These are phyloP conservation scores for Coboldia fuscipes DNA, from an alignment of 1,140 invertebrate species.

Conservation along the genomic window DNA sequence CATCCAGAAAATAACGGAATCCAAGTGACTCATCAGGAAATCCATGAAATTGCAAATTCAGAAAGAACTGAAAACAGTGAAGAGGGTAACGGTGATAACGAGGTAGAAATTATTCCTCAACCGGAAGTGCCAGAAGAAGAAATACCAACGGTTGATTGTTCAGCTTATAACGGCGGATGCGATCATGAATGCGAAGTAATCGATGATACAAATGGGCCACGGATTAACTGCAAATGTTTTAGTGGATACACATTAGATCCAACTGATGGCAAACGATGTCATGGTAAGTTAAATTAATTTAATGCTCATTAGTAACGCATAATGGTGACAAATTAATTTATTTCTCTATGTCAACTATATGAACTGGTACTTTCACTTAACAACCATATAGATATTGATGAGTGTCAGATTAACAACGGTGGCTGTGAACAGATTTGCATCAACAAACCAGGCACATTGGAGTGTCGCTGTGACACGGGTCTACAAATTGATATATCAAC, in stretches of 20 bases:
- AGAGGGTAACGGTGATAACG: conserved; percentile 4
- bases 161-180: conserved; percentile 14
- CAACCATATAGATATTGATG: conserved; percentile 41
- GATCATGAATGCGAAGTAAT: conserved; percentile 17
- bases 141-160: conserved; percentile 7
- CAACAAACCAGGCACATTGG: conserved; percentile 46
- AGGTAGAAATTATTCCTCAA: neutral
- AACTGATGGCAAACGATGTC: conserved; percentile 12
- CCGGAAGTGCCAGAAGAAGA: neutral
- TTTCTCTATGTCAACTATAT: conserved; percentile 1
- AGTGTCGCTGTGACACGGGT: conserved; percentile 41
- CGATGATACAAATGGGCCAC: conserved; percentile 13
- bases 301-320: neutral
- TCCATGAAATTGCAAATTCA: conserved; percentile 4
- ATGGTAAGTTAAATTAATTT: conserved; percentile 9
- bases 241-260: conserved; percentile 14
- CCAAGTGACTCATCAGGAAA: conserved; percentile 1
- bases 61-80: conserved; percentile 3
- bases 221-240: conserved; percentile 13
- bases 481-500: conserved; percentile 11
- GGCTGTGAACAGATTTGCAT: conserved; percentile 35
- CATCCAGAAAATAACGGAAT: neutral
- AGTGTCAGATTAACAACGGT: conserved; percentile 46
- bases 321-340: neutral
- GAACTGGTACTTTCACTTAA: neutral